Evolutionary conservation across 2,888 invertebrate genomes (phyloP), one percentile per base, ranked within the genome.

Genomic region (Dendrolimus pini): DNA sequence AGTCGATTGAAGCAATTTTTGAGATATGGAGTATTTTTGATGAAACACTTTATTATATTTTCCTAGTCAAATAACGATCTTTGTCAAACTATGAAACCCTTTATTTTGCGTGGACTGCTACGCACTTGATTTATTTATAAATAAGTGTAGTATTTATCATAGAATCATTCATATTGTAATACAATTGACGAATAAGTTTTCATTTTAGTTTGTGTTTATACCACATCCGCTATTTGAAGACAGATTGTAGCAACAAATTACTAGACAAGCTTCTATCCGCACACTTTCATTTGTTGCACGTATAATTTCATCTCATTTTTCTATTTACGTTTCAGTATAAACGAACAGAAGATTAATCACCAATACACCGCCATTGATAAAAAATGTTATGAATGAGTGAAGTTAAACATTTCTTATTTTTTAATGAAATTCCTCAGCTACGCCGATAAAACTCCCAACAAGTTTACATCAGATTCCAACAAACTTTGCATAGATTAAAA

Each of bases 341-440:
- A 60, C 56, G 56, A 54, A 55, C 59, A 41, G 59, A 57, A 62
- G 67, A 71, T 66, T 63, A 62, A 71, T 68, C 56, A 59, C 54
- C 41, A 56, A 47, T 47, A 54, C 41, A 12, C 47, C 55, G 60
- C 56, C 60, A 59, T 61, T 65, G 57, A 54, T 55, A 58, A 62
- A 58, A 56, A 52, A 54, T 57, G 57, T 56, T 59, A 61, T 60
- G 59, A 54, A 54, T 58, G 58, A 58, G 12, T 9, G 12, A 3
- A 63, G 41, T 54, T 58, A 64, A 62, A 65, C 62, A 54, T 9
- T 56, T 62, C 52, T 59, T 62, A 1, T 56, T 62, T 53, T 59
- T 62, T 62, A 55, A 69, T 12, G 6, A 68, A 66, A 63, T 62
- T 56, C 58, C 54, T 53, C 56, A 59, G 59, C 55, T 57, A 58